Conservation (phyloP, 2,797 vertebrate genomes). For the Adrianichthys oophorus region DNA sequence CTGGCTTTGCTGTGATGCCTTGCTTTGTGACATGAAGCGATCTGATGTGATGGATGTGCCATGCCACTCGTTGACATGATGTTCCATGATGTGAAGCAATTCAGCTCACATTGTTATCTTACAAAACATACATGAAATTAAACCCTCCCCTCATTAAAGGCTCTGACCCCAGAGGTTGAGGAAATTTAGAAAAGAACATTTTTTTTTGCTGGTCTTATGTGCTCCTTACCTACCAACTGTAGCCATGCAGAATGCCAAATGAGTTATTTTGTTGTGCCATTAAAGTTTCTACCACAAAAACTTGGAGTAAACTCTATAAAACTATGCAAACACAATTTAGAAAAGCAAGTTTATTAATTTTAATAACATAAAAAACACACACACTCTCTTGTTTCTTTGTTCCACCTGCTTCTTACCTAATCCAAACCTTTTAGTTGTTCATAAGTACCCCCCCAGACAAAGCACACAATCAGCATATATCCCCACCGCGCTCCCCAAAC, state of each 20-base stretch:
- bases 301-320: no score
- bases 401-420: slow-evolving; percentile 47
- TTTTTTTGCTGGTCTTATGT: no score
- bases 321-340: background rate
- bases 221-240: no score
- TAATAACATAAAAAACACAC: background rate
- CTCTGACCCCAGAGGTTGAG: no score
- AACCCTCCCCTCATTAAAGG: background rate
- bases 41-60: slow-evolving; percentile 25
- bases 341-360: background rate
- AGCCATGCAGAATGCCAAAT: no score
- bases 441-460: slow-evolving; percentile 55
- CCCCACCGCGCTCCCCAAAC: slow-evolving; percentile 51
- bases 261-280: no score
- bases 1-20: slow-evolving; percentile 20
- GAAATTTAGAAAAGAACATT: no score
- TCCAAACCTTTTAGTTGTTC: slow-evolving; percentile 41
- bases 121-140: background rate
- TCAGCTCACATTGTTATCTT: slow-evolving; percentile 8
- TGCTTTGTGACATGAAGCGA: slow-evolving; percentile 14
- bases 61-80: slow-evolving; percentile 21
- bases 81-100: slow-evolving; percentile 3
- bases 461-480: slow-evolving; percentile 68
- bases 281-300: no score
- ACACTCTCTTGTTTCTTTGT: slow-evolving; percentile 14